Conservation (phyloP, 2,113 vertebrate genomes). For the Pelusios castaneus region DNA sequence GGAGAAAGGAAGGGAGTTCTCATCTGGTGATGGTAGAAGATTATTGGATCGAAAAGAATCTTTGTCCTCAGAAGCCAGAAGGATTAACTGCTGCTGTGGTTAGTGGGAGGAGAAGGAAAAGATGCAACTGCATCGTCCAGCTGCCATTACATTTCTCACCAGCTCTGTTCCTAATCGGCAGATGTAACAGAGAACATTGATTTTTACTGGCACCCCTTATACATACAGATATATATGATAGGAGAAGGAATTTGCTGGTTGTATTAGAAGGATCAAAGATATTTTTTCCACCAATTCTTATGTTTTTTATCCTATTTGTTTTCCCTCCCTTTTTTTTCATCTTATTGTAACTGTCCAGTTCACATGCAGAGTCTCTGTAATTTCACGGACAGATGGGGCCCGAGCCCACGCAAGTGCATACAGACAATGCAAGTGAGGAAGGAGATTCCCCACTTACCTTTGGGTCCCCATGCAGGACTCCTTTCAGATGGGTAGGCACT, state of each 20-base stretch:
- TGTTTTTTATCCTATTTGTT: background rate
- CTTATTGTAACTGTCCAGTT: background rate
- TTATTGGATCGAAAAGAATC: background rate
- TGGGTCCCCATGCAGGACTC: background rate
- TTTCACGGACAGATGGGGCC: background rate
- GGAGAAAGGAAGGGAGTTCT: background rate
- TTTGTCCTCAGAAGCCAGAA: background rate
- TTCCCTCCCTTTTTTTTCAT: background rate
- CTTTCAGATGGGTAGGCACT: background rate
- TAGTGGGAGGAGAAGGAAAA: background rate
- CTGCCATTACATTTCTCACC: background rate
- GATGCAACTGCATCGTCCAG: background rate
- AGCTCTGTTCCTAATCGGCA: accelerated
- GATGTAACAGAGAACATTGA: background rate
- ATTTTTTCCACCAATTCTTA: background rate
- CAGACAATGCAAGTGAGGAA: background rate
- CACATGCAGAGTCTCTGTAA: background rate
- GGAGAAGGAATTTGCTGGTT: background rate
- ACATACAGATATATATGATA: background rate
- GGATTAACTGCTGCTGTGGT: background rate
- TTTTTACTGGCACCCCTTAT: background rate
- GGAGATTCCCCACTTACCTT: background rate
- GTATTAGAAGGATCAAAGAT: background rate
- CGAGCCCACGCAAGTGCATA: background rate
- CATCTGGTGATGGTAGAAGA: background rate